Conservation (phyloP, 2,113 vertebrate genomes). For the Tenrec ecaudatus region DNA sequence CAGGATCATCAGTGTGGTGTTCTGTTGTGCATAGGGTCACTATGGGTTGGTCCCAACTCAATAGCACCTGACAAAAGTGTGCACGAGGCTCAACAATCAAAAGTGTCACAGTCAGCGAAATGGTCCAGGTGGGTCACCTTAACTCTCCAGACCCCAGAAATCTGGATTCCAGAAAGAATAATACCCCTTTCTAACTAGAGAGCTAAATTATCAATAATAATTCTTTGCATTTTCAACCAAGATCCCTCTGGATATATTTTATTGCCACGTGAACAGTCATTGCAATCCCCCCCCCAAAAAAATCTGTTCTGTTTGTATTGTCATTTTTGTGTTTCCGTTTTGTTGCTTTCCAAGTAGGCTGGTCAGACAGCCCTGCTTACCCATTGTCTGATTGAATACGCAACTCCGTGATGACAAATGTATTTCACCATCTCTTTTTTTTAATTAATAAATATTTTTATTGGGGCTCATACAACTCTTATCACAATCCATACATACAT, state of each 20-base stretch:
- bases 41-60: background rate
- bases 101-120: background rate
- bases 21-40: no score
- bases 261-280: background rate
- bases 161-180: background rate
- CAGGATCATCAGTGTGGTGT: no score
- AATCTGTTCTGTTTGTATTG: background rate
- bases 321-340: constrained; percentile 28
- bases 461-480: no score
- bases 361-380: background rate
- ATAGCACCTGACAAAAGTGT: no score
- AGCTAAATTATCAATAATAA: no score
- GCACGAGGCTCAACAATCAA: no score
- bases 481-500: no score
- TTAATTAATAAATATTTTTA: no score
- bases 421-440: no score
- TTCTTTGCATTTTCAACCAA: background rate
- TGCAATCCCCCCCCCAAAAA: background rate
- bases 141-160: background rate
- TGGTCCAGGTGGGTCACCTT: background rate
- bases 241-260: background rate
- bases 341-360: background rate
- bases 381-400: background rate
- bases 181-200: background rate
- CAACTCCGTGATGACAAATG: constrained; percentile 19